A percentile compares a stretch with the other conserved stretches of the same genome.
These are phyloP conservation scores for Steromphala cineraria DNA, from an alignment of 2,888 invertebrate genomes.

Conservation along the genomic window DNA sequence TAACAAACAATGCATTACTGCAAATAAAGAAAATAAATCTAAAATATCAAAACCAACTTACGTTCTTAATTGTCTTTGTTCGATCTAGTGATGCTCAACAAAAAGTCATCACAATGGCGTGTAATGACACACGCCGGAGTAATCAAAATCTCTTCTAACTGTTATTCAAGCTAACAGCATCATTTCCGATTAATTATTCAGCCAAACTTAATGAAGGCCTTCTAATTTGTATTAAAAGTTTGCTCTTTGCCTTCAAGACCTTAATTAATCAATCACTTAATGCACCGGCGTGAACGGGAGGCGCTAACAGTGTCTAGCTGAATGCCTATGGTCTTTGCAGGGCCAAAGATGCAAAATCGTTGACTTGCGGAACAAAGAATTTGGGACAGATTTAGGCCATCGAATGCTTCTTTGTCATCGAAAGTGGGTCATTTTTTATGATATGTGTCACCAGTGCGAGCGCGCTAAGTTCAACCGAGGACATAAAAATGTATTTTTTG, in stretches of 20 bases:
- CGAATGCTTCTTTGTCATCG: not conserved
- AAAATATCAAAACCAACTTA: too few relatives aligned
- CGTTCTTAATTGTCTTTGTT: too few relatives aligned
- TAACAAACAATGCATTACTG: too few relatives aligned
- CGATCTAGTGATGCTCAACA: too few relatives aligned
- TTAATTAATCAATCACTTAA: constrained; percentile 12
- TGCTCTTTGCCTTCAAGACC: not conserved
- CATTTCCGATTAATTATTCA: constrained; percentile 16
- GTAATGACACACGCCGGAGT: too few relatives aligned
- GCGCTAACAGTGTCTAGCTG: not conserved
- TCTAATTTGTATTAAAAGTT: constrained; percentile 8
- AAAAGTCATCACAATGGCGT: too few relatives aligned
- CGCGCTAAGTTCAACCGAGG: too few relatives aligned
- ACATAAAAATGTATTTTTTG: too few relatives aligned
- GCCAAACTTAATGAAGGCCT: not conserved
- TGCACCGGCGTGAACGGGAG: not conserved
- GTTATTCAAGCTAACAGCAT: not conserved
- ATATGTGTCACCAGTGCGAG: too few relatives aligned
- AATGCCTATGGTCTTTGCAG: not conserved
- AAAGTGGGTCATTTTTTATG: not conserved
- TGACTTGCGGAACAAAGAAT: not conserved
- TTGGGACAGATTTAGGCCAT: not conserved
- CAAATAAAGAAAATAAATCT: too few relatives aligned
- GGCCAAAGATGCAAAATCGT: not conserved
- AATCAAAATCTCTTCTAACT: not conserved